Evolutionary conservation across 2,113 vertebrate species (phyloP).

Genomic region (human): DNA sequence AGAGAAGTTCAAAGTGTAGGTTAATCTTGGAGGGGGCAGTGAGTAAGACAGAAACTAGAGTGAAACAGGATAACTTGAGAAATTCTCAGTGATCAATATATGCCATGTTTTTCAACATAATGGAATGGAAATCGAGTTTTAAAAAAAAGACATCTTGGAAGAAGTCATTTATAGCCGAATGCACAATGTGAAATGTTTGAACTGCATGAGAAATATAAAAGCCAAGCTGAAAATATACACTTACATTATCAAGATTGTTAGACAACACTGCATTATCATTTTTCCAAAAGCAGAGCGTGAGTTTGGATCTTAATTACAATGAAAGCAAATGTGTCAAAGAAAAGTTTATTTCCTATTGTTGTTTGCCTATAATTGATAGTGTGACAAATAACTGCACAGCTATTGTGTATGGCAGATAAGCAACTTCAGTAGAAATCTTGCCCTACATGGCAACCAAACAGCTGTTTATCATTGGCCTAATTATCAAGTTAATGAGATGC

Average conservation of each 20-base stretch:
- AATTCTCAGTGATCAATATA: conserved; percentile 41
- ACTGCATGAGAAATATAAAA: conserved; percentile 44
- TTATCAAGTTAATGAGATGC: conserved; percentile 95
- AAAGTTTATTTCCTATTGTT: conserved; percentile 55
- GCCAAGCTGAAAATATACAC: conserved; percentile 63
- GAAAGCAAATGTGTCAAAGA: conserved; percentile 66
- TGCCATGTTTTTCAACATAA: conserved; percentile 33
- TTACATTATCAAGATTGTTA: conserved; percentile 59
- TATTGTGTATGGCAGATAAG: conserved; percentile 82
- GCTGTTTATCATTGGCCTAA: conserved; percentile 94
- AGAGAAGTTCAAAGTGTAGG: neutral
- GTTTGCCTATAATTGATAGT: conserved; percentile 73
- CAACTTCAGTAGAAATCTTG: conserved; percentile 83
- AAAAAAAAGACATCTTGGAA: neutral
- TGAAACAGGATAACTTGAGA: conserved; percentile 3
- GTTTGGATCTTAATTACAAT: conserved; percentile 73
- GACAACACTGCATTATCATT: conserved; percentile 31
- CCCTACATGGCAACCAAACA: conserved; percentile 87
- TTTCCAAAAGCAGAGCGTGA: conserved; percentile 69
- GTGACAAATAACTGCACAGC: conserved; percentile 77
- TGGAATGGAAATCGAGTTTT: conserved; percentile 35
- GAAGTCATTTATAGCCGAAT: conserved; percentile 45
- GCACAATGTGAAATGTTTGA: conserved; percentile 44
- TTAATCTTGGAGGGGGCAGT: neutral
- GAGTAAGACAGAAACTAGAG: neutral